Conservation (phyloP, 2,888 invertebrate genomes). For the Gortyna flavago region DNA sequence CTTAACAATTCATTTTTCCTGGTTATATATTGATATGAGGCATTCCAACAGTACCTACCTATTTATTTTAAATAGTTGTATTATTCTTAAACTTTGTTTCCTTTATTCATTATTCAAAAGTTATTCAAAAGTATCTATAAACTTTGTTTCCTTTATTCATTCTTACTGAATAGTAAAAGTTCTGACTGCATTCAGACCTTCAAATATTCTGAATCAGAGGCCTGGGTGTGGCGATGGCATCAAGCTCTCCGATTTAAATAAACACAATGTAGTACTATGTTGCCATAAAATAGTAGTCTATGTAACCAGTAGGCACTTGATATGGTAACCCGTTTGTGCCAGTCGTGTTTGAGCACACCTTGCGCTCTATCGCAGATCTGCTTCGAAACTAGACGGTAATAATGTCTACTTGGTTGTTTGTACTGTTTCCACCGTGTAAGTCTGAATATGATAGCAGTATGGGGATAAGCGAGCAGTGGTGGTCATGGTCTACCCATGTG, state of each 20-base stretch:
- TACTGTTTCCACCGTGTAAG: no score
- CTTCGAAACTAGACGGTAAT: conserved; percentile 18
- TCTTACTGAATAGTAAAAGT: background rate
- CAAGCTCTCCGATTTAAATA: conserved; percentile 48
- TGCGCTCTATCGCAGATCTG: conserved; percentile 50
- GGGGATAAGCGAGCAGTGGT: no score
- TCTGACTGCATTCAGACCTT: background rate
- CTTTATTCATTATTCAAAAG: no score
- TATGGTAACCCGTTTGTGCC: conserved; percentile 54
- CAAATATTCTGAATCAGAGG: conserved; percentile 8
- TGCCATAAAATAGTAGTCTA: conserved; percentile 41
- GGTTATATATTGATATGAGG: background rate
- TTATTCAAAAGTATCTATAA: no score
- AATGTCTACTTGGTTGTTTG: conserved; percentile 2
- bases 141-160: background rate
- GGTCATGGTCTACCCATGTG: no score
- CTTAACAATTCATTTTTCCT: no score
- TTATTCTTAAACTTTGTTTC: no score
- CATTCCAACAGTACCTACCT: background rate
- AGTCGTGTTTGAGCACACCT: conserved; percentile 48
- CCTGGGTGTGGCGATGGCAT: conserved; percentile 20
- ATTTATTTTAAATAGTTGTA: background rate
- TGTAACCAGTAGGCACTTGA: conserved; percentile 44
- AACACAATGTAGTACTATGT: conserved; percentile 43
- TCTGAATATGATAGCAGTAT: no score